A percentile compares a stretch with the other conserved stretches of the same genome.
Conservation (phyloP, 2,888 invertebrate genomes). For the Amphimallon solstitiale region DNA sequence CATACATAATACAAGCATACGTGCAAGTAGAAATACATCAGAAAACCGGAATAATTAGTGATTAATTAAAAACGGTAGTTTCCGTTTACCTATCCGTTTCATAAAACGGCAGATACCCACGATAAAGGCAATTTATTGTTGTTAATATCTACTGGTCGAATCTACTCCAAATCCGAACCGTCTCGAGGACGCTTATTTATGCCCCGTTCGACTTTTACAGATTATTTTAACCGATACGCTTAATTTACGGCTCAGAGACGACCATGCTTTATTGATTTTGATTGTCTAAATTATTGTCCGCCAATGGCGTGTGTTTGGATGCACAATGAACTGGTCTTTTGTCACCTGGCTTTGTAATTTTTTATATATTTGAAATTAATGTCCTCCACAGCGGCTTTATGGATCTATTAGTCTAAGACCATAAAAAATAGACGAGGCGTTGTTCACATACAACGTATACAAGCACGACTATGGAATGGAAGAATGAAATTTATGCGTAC, state of each 20-base stretch:
- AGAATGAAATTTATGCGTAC: conserved; percentile 13
- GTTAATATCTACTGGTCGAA: conserved; percentile 22
- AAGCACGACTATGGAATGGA: background rate
- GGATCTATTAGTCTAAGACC: conserved; percentile 20
- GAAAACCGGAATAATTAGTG: conserved; percentile 40
- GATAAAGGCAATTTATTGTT: conserved; percentile 30
- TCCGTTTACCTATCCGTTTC: conserved; percentile 35
- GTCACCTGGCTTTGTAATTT: conserved; percentile 28
- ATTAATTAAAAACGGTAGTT: conserved; percentile 39
- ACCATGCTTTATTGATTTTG: conserved; percentile 29
- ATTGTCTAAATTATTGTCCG: conserved; percentile 27
- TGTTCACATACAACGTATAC: background rate
- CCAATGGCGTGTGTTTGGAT: conserved; percentile 14
- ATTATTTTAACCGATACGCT: conserved; percentile 27
- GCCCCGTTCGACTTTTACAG: conserved; percentile 28
- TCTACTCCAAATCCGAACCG: conserved; percentile 24
- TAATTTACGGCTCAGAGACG: conserved; percentile 28
- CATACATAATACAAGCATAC: background rate
- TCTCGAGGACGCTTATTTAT: conserved; percentile 30
- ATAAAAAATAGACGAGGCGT: conserved; percentile 18
- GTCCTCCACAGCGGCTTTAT: conserved; percentile 14
- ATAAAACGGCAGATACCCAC: conserved; percentile 6
- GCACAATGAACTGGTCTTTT: conserved; percentile 22
- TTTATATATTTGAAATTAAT: conserved; percentile 25
- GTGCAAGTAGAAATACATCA: conserved; percentile 16